Base-by-base conservation (phyloP, 2,888 invertebrate species). In the Lysandra coridon region DNA sequence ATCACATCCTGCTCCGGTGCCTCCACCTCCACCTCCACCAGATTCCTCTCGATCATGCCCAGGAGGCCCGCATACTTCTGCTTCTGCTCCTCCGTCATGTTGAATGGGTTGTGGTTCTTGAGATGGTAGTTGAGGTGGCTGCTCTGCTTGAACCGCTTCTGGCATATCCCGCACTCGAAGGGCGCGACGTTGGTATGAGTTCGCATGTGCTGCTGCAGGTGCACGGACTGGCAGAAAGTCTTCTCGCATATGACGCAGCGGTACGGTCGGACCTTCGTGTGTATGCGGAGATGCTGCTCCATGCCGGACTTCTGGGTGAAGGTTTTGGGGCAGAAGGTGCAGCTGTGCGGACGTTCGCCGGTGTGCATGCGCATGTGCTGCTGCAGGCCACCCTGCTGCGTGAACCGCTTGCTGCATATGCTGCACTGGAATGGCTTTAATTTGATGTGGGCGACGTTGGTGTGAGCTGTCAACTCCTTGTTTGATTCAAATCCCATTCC, bases 291-390 rank as follows among this genome's bases (percentile, higher is more conserved):
- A 14, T 95, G 95, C 64, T 95, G 95, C 78, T 94, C 93, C 0
- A 94, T 85, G 0, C 95, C 95, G 0, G 93, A 92, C 76, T 93
- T 94, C 83, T 95, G 95, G 0, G 94, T 93, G 89, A 95, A 95
- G 0, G 92, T 84, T 74, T 95, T 95, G 0, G 87, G 80, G 80
- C 95, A 95, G 84, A 87, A 88, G 0, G 89, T 87, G 86, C 95
- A 95, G 0, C 86, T 81, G 86, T 90, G 95, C 0, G 95, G 95
- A 0, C 91, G 85, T 82, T 91, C 91, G 0, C 93, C 93, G 0
- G 91, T 91, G 82, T 93, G 93, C 89, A 90, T 89, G 0, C 93
- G 79, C 90, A 90, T 91, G 81, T 93, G 93, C 23, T 92, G 93
- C 0, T 87, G 86, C 0, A 93, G 86, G 0, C 93, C 93, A 0